Evolutionary conservation across 2,113 vertebrate genomes (phyloP), one percentile per base, ranked within the genome.

Genomic region (Sturnira hondurensis): DNA sequence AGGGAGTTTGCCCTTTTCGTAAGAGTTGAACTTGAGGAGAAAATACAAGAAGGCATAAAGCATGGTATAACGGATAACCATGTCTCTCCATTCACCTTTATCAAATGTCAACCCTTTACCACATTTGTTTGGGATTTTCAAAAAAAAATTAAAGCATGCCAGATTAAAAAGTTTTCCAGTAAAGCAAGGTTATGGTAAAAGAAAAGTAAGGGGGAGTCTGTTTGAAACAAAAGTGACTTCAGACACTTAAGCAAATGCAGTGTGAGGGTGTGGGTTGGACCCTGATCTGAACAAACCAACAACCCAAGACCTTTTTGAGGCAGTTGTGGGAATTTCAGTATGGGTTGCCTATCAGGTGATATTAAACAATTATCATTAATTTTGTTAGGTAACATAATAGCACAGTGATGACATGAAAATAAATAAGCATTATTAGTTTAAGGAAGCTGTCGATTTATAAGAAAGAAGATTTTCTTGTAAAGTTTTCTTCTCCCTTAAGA

Each of bases 281-380:
- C 11, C 16, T 28, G 26, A 45, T 52, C 84, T 73, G 73, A 85
- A 47, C 41, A 88, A 86, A 85, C 12, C 61, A 87, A 26, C 20
- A 52, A 81, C 7, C 15, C 45, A 82, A 78, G 50, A 67, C 7
- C 8, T 56, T 92, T 86, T 86, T 45, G 58, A 65, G 43, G 7
- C 43, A 58, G 0, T 36, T 77, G 3, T 68, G 41, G 84, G 56
- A 86, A 67, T 93, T 76, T 87, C 76, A 70, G 1, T 76, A 28
- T 93, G 50, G 15, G 11, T 22, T 50, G 19, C 26, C 12, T 88
- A 4, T 82, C 43, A 43, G 65, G 52, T 47, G 17, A 63, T 89
- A 86, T 65, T 89, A 54, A 95, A 47, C 26, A 86, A n/a, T 95
- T 63, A 78, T 19, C n/a, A 84, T 31, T 76, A n/a, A 89, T 63